A percentile compares a stretch with the other conserved stretches of the same genome.
Conservation (phyloP, 2,888 invertebrate genomes). For the Ochropacha duplaris region DNA sequence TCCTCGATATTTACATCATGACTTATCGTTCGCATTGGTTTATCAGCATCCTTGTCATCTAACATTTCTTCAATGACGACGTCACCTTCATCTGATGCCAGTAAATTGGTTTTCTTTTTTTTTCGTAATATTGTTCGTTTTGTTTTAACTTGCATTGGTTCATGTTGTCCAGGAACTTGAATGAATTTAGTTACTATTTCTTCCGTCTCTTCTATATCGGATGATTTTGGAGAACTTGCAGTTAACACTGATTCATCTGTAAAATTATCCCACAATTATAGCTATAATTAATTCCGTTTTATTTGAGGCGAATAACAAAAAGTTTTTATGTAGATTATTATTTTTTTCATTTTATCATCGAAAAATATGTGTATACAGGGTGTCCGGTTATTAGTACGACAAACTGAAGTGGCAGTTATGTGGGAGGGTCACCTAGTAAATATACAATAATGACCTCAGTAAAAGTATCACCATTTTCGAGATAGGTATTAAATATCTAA, state of each 20-base stretch:
- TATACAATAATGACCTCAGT: too few relatives aligned
- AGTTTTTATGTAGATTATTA: too few relatives aligned
- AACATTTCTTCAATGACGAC: slow-evolving; percentile 79
- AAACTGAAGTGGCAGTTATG: too few relatives aligned
- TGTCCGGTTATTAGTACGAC: too few relatives aligned
- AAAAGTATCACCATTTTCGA: too few relatives aligned
- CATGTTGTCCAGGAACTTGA: slow-evolving; percentile 73
- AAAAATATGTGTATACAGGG: too few relatives aligned
- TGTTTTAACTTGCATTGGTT: slow-evolving; percentile 81
- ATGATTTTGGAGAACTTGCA: slow-evolving; percentile 56
- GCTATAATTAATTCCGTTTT: too few relatives aligned
- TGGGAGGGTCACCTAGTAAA: too few relatives aligned
- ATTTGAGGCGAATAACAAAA: too few relatives aligned
- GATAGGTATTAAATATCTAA: too few relatives aligned
- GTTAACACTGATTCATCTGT: slow-evolving; percentile 48
- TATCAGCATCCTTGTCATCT: slow-evolving; percentile 59
- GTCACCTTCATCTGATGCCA: slow-evolving; percentile 56
- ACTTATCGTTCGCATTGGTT: slow-evolving; percentile 19
- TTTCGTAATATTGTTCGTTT: slow-evolving; percentile 81
- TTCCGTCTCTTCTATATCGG: slow-evolving; percentile 80
- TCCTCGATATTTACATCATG: slow-evolving; percentile 71
- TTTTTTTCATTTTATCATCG: too few relatives aligned
- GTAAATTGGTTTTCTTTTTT: slow-evolving; percentile 46
- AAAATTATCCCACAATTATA: slow-evolving; percentile 27
- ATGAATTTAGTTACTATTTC: slow-evolving; percentile 84